Base-by-base conservation (phyloP, 2,888 invertebrate species). In the Plagiodera versicolora region DNA sequence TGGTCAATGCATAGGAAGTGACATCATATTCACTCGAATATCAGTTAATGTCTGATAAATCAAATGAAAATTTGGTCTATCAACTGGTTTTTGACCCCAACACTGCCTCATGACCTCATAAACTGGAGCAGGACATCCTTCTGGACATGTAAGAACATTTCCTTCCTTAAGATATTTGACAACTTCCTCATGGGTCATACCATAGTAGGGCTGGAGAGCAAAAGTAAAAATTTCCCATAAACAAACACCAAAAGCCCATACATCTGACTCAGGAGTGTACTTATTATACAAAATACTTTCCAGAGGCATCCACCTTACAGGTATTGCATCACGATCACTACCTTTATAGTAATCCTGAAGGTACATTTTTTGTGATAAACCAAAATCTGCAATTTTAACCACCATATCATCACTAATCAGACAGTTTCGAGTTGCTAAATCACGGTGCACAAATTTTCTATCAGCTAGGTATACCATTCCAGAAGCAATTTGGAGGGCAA, bases 211-310 rank as follows among this genome's bases (percentile, higher is more conserved):
- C 80, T 98, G 97, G 64, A 96, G 83, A 19, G 96, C 96, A 81
- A 94, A 97, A 49, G 95, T 93, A 80, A 96, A 97, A 75, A 97
- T 94, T 82, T 98, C 98, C 97, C 97, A 98, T 46, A 97, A 83
- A 75, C 95, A 93, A 16, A 98, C 94, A 54, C 96, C 98, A 82
- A 92, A 98, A 11, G 97, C 96, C 97, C 97, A 98, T 1, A 98
- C 94, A 81, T 98, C 98, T 10, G 96, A 95, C 79, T 97, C 95
- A 64, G 94, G 86, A 11, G 97, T 96, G 80, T 96, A 98, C 79
- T 95, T 95, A 81, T 96, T 97, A 79, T 95, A 96, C 56, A 97
- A 83, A 78, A 98, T 96, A 80, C 96, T 94, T 80, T 98, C 97
- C 63, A 96, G 83, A 18, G 97, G 97, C 96, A 98, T 97, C 98